phyloP scores from a whole-genome alignment of 35 echinoderm and acorn worm species.

The Amphiura filiformis region DNA sequence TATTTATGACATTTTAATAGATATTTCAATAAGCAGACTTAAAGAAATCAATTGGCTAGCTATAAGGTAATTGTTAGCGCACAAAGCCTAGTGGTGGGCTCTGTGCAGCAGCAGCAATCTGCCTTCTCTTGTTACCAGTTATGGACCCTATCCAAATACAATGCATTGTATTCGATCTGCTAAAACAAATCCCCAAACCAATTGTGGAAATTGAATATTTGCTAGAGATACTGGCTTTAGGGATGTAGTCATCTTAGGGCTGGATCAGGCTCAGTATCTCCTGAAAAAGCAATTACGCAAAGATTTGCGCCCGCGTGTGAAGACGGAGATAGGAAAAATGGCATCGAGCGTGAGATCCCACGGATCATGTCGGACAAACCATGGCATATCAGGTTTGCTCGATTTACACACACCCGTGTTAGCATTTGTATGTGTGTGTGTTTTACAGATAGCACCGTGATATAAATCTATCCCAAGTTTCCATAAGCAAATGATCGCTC shows the following conservation, averaged over 20 bases:
- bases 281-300: conserved; percentile 12
- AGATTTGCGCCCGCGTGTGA: neutral
- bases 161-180: neutral
- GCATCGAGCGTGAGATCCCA: conserved; percentile 6
- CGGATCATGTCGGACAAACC: conserved; percentile 1
- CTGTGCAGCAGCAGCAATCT: no score
- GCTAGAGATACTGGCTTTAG: neutral
- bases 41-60: no score
- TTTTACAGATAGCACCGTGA: neutral
- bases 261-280: neutral
- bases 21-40: no score
- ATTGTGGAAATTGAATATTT: conserved; percentile 2
- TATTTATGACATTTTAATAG: no score
- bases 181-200: neutral
- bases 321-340: neutral
- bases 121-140: neutral
- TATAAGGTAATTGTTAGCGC: no score
- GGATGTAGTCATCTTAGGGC: neutral
- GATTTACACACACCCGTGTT: neutral
- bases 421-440: conserved; percentile 2
- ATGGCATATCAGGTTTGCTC: neutral
- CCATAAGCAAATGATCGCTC: neutral
- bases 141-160: conserved; percentile 1
- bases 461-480: neutral
- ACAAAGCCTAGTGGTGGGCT: no score